Base-by-base conservation (phyloP, 2,888 invertebrate genomes). In the Trypoxylon attenuatum region DNA sequence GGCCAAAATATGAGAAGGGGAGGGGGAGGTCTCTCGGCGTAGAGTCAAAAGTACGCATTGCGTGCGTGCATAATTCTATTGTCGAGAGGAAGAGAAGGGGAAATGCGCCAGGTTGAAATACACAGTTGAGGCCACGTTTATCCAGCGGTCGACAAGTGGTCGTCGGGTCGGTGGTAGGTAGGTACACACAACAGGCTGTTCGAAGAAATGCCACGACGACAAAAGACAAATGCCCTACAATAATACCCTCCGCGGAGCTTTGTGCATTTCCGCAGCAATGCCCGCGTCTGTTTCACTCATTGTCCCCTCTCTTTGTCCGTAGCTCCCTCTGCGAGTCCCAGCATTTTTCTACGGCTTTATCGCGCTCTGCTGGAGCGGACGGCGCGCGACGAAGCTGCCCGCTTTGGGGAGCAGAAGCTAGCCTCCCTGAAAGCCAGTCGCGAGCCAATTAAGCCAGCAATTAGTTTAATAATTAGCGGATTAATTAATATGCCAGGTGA, bases 381-480 rank as follows among this genome's bases (percentile, higher is more conserved):
- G 45, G 52, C 25, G 15, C 5, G 8, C 25, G 43, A 52, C 54
- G 56, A 38, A 50, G 13, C 29, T 6, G 23, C 18, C 19, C 38
- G 45, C 29, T 52, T n/a, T n/a, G n/a, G n/a, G n/a, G n/a, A n/a
- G n/a, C n/a, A n/a, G n/a, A n/a, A n/a, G n/a, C n/a, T n/a, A n/a
- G n/a, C n/a, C n/a, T n/a, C n/a, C n/a, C n/a, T n/a, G n/a, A n/a
- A n/a, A n/a, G n/a, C n/a, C n/a, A 55, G 47, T 65, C 62, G 53
- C 69, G 62, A 66, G 73, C 77, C 81, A 79, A 82, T 81, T 79
- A 78, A 78, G 71, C 71, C 73, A 62, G 73, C 84, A 83, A 84
- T 83, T 82, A 84, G 74, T 77, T 81, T 73, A 78, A 82, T 81
- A 79, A 79, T 81, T 79, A 76, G 62, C 59, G 68, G 71, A 79